Conservation (phyloP, 2,797 vertebrate genomes). For the Fistularia commersonii region DNA sequence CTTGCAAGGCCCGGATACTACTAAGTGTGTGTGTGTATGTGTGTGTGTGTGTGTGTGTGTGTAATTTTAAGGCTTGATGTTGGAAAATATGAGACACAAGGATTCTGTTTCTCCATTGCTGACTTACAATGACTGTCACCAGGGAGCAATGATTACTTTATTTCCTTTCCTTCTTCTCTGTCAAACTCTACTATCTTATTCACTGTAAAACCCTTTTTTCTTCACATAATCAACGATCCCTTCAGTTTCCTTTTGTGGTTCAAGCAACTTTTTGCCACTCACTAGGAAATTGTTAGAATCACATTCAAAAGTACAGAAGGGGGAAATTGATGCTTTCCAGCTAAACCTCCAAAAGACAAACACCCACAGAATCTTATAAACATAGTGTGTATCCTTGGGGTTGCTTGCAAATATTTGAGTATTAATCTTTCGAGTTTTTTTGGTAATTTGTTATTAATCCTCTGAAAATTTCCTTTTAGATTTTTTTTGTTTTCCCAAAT, state of each 20-base stretch:
- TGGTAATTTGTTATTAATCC: no score
- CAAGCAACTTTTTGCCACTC: constrained; percentile 3
- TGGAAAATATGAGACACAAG: not conserved
- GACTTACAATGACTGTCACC: constrained; percentile 30
- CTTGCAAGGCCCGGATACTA: constrained; percentile 44
- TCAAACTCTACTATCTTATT: constrained; percentile 5
- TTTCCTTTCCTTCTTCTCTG: constrained; percentile 13
- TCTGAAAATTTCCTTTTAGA: no score
- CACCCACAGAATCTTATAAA: no score
- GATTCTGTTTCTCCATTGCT: constrained; percentile 25
- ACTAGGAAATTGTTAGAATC: not conserved
- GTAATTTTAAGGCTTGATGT: not conserved
- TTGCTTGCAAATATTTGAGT: no score
- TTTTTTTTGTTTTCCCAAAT: no score
- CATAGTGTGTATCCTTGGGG: no score
- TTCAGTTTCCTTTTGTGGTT: not conserved
- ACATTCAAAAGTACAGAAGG: not conserved
- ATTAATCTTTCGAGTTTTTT: no score
- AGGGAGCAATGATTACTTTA: constrained; percentile 41
- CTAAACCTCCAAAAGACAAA: not conserved
- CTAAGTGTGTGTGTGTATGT: constrained; percentile 21
- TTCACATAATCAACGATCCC: constrained; percentile 1
- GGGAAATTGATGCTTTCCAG: not conserved
- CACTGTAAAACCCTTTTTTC: not conserved
- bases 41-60: constrained; percentile 13